Evolutionary conservation across 2,888 invertebrate species (phyloP).

Genomic region (Acrocyrtus sp.): DNA sequence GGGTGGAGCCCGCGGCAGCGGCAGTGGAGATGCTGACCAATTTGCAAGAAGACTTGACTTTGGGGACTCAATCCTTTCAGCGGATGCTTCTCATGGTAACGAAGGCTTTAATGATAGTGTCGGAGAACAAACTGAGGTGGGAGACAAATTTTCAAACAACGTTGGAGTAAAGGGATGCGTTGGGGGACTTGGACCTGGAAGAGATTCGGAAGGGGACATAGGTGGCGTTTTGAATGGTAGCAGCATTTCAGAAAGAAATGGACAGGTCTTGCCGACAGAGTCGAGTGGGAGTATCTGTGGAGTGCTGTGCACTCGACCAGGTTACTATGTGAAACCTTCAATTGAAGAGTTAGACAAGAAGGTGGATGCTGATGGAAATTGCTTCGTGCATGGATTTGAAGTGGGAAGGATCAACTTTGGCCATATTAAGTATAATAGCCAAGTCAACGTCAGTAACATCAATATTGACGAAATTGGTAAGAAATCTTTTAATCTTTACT

Average conservation of each 20-base stretch:
- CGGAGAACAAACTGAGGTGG: too few species aligned
- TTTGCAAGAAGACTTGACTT: slow-evolving; percentile 20
- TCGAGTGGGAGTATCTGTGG: slow-evolving; percentile 67
- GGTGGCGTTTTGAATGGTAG: not conserved
- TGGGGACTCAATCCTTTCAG: slow-evolving; percentile 5
- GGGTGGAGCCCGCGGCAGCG: not conserved
- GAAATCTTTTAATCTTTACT: too few species aligned
- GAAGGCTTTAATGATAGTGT: slow-evolving; percentile 9
- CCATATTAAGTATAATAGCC: slow-evolving; percentile 85
- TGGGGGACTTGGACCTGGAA: not conserved
- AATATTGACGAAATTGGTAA: slow-evolving; percentile 87
- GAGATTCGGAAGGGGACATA: slow-evolving; percentile 20
- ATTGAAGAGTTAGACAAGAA: slow-evolving; percentile 81
- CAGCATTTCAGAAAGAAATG: not conserved
- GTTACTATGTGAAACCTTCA: slow-evolving; percentile 92
- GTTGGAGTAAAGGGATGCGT: not conserved
- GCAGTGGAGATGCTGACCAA: too few species aligned
- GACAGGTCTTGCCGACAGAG: not conserved
- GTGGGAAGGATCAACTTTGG: slow-evolving; percentile 92
- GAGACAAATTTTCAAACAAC: not conserved
- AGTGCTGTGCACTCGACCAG: slow-evolving; percentile 79
- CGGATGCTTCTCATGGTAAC: not conserved
- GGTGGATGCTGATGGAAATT: slow-evolving; percentile 79
- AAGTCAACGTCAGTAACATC: slow-evolving; percentile 84
- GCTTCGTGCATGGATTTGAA: slow-evolving; percentile 86